These are phyloP conservation scores for Xanthia icteritia DNA, from an alignment of 2,888 invertebrate species.

Conservation along the genomic window DNA sequence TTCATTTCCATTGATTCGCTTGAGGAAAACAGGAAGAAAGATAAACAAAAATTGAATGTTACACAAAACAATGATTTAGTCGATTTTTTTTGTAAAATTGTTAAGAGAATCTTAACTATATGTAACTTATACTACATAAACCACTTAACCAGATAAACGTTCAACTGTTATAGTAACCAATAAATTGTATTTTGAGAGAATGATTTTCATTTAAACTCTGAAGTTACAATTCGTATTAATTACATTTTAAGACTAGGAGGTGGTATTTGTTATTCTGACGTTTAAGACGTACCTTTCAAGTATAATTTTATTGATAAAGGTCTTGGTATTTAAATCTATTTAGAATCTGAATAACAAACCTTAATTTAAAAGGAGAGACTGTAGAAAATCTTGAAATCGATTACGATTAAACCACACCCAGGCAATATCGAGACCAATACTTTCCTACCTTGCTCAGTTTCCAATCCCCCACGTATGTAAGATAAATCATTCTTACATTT, in stretches of 20 bases:
- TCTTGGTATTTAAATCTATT: conserved; percentile 1
- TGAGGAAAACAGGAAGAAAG: conserved; percentile 67
- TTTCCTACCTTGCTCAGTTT: conserved; percentile 41
- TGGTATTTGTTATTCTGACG: conserved; percentile 51
- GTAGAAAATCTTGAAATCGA: conserved; percentile 24
- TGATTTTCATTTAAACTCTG: not conserved
- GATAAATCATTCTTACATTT: conserved; percentile 49
- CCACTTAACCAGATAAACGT: not conserved
- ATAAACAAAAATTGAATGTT: conserved; percentile 65
- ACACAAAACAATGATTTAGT: conserved; percentile 59
- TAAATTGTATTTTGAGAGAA: not conserved
- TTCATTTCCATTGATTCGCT: conserved; percentile 76
- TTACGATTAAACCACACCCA: conserved; percentile 34
- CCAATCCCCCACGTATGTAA: conserved; percentile 43
- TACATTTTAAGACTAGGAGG: not conserved
- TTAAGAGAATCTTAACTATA: conserved; percentile 4
- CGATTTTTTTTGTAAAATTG: conserved; percentile 41
- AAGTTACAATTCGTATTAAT: not conserved
- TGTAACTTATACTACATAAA: not conserved
- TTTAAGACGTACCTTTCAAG: conserved; percentile 4
- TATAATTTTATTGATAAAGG: conserved; percentile 12
- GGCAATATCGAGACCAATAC: conserved; percentile 39
- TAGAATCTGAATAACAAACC: conserved; percentile 2
- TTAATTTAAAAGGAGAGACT: not conserved
- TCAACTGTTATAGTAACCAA: not conserved